Base-by-base conservation (phyloP, 2,888 invertebrate species). In the Cryptus viduatorius region DNA sequence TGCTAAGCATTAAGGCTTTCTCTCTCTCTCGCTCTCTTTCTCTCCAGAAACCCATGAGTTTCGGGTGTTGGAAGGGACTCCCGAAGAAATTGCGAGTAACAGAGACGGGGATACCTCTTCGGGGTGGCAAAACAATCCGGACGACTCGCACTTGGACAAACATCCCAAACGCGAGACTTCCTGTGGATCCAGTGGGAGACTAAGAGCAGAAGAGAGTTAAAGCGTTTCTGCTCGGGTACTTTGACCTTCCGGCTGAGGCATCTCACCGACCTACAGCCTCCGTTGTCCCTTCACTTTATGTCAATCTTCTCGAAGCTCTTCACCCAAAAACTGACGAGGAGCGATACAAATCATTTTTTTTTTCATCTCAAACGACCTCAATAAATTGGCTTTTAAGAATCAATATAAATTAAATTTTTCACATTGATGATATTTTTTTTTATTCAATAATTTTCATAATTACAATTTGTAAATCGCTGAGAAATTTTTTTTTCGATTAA, bases 91-190 rank as follows among this genome's bases (percentile, higher is more conserved):
- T 82, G 82, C 79, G 82, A 80, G 86, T 81, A 87, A 87, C 82
- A 65, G 44, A 65, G 72, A 76, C 78, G 79, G 56, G 56, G 72
- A 12, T 75, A 83, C 69, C 64, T 46, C 50, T 37, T 53, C 44
- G 77, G 85, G 86, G 82, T 86, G 88, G 86, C 85, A 88, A 90
- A 90, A 90, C 89, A 88, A 89, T 89, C 81, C 86, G 72, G 85
- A 82, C 79, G 75, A 85, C 83, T 88, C 85, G 81, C 90, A 90
- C 90, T 90, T 91, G 91, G 87, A 86, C 89, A 91, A 91, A 90
- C 88, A 90, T 81, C 79, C 84, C 87, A 86, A 90, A 89, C 82
- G 84, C 86, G 89, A 88, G 87, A 90, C 88, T 90, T 91, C 90
- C 91, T 86, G 86, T 75, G 79, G 73, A 80, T 67, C 67, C 19